A percentile compares a stretch with the other conserved stretches of the same genome.
Evolutionary conservation across 2,888 invertebrate species (phyloP).

Genomic region (Protonemura montana): DNA sequence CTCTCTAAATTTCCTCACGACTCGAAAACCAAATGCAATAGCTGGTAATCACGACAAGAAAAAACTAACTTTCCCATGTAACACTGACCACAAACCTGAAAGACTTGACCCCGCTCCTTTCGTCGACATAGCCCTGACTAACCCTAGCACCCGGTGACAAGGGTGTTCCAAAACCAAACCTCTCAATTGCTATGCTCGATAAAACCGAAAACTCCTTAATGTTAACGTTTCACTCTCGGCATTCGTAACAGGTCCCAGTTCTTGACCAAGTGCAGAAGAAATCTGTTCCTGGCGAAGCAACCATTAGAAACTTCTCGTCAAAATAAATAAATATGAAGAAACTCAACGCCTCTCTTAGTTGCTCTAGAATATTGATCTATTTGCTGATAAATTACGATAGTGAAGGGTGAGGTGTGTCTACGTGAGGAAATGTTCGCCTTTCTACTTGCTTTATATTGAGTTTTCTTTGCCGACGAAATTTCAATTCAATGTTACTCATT

Average conservation of each 20-base stretch:
- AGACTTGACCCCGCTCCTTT: not conserved
- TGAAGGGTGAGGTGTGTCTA: too few species aligned
- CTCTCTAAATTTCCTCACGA: constrained; percentile 21
- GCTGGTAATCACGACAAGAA: not conserved
- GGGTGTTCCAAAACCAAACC: not conserved
- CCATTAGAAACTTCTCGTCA: not conserved
- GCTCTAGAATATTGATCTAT: too few species aligned
- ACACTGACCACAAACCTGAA: constrained; percentile 3
- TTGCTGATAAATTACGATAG: too few species aligned
- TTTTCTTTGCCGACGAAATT: too few species aligned
- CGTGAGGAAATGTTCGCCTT: too few species aligned
- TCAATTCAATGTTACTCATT: too few species aligned
- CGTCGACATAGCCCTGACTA: not conserved
- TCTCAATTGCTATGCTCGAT: constrained; percentile 15
- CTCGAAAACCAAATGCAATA: not conserved
- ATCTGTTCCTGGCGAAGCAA: not conserved
- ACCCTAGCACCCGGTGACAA: not conserved
- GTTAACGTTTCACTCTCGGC: not conserved
- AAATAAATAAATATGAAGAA: not conserved
- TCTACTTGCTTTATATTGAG: too few species aligned
- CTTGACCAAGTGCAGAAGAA: not conserved
- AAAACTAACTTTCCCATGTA: not conserved
- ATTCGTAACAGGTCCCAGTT: not conserved
- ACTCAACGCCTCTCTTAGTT: too few species aligned
- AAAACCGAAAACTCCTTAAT: not conserved